Base-by-base conservation (phyloP, 2,113 vertebrate species). In the Hypomesus transpacificus region DNA sequence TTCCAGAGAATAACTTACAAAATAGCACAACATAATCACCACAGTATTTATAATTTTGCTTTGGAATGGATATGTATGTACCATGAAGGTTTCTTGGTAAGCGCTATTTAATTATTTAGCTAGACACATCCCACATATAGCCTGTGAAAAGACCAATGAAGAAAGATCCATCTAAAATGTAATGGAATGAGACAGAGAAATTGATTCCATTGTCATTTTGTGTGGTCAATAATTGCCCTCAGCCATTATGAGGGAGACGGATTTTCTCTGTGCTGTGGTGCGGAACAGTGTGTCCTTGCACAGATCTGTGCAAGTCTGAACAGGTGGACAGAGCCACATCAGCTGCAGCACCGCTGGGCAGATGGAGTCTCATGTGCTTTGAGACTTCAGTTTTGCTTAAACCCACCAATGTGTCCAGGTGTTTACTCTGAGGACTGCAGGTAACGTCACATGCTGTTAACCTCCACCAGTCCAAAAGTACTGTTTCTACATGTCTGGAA, bases 181-280 rank as follows among this genome's bases (percentile, higher is more conserved):
- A 24, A 24, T 61, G 59, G 22, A 24, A 61, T 18, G 59, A 17
- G 26, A 28, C 14, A 1, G 3, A 61, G 59, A 61, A 61, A 28
- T 28, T 4, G 24, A 61, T 61, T 59, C 24, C 59, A 61, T 61
- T 61, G 59, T 28, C 24, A 61, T 61, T 61, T 28, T 61, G 59
- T 61, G 59, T 60, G 21, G 22, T 61, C 59, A 28, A 16, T 61
- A 61, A 61, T 28, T 61, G 59, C 24, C 24, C 59, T 6, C 21
- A 24, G 24, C 59, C 16, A 28, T 28, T 61, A 28, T 18, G 22
- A 61, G 59, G 26, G 0, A 11, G 59, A 61, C 3, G 14, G 4
- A 61, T 61, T 28, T 61, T 61, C 24, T 16, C 3, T 18, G 59
- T 61, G 59, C 59, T 5, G 59, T 28, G 24, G 59, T 28, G 24